Evolutionary conservation across 2,113 vertebrate genomes (phyloP).

Genomic region (Mesoclemmys tuberculata): DNA sequence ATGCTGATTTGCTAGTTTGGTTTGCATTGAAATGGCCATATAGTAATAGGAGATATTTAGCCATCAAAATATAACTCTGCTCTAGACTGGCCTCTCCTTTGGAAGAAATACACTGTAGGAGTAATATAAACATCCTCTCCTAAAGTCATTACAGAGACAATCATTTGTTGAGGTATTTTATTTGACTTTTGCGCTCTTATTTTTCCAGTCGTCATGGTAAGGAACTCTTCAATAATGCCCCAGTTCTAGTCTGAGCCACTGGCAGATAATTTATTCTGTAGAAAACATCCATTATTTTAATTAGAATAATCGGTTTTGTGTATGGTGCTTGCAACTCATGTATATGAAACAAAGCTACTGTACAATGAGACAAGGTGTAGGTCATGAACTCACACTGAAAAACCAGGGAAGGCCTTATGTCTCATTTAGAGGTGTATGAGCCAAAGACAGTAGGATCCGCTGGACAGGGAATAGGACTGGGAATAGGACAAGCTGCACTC

Average conservation of each 20-base stretch:
- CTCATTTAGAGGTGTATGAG: not conserved
- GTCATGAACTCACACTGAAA: not conserved
- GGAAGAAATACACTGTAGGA: not conserved
- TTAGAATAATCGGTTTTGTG: not conserved
- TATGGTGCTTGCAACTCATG: not conserved
- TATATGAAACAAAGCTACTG: not conserved
- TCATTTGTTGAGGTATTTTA: fast-evolving
- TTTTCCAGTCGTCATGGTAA: not conserved
- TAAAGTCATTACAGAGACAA: not conserved
- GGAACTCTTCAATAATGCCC: not conserved
- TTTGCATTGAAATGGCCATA: not conserved
- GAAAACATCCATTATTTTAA: fast-evolving
- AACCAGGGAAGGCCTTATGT: not conserved
- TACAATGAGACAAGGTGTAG: not conserved
- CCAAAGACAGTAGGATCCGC: fast-evolving
- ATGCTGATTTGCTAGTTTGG: not conserved
- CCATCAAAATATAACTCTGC: not conserved
- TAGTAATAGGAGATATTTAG: fast-evolving
- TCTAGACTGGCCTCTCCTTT: fast-evolving
- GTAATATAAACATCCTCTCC: not conserved
- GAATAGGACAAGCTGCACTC: not conserved
- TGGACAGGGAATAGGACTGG: not conserved
- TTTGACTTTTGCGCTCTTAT: not conserved
- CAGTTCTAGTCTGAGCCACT: not conserved
- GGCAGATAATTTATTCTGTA: not conserved